These are phyloP conservation scores for Irena cyanogastra DNA, from an alignment of 2,113 vertebrate genomes.

Conservation along the genomic window DNA sequence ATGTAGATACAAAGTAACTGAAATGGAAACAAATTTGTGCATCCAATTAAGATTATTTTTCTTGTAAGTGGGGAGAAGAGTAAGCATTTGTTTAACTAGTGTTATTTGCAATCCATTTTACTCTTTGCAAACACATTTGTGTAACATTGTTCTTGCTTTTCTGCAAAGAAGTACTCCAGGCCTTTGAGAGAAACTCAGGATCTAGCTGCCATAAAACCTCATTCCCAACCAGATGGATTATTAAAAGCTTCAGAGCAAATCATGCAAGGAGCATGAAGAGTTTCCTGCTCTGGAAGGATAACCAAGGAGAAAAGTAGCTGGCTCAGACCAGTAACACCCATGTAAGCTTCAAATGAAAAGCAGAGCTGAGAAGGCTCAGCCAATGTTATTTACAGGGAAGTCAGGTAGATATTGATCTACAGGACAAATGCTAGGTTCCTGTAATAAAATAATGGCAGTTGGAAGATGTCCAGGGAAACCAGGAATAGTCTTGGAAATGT, in stretches of 20 bases:
- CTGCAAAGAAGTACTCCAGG: neutral
- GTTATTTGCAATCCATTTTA: neutral
- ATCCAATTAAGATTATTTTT: neutral
- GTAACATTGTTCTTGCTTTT: neutral
- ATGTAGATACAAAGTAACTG: neutral
- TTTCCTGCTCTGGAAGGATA: neutral
- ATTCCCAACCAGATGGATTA: neutral
- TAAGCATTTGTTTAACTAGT: neutral
- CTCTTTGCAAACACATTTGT: neutral
- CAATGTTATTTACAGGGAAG: neutral
- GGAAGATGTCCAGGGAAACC: neutral
- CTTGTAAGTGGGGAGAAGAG: neutral
- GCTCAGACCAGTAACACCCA: neutral
- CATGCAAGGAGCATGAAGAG: neutral
- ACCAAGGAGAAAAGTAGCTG: neutral
- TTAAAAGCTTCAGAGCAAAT: neutral
- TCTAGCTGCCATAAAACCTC: neutral
- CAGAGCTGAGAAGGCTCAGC: neutral
- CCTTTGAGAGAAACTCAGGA: neutral
- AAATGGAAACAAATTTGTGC: neutral
- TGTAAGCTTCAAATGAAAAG: neutral
- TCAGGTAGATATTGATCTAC: neutral
- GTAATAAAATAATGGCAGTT: neutral
- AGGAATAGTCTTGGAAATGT: neutral
- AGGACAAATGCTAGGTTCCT: neutral